Evolutionary conservation across 92 coral and sea anemone genomes (phyloP), one percentile per base, ranked within the genome.

Genomic region (Micromussa lordhowensis): DNA sequence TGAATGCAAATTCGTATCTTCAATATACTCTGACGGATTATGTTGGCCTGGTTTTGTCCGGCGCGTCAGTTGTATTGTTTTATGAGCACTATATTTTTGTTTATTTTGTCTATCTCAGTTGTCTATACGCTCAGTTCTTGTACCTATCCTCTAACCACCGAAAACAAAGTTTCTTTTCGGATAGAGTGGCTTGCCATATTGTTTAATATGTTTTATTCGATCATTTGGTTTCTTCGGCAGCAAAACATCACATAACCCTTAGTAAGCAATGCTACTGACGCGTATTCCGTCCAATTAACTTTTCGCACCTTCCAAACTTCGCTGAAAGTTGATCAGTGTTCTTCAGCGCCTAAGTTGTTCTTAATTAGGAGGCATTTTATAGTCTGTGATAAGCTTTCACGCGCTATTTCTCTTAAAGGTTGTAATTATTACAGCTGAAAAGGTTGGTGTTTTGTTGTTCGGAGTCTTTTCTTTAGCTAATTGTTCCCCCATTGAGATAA

Each of bases 1-100:
- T 77, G 54, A 66, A 86, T 86, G 77, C 66, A 86, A 86, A 86
- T 86, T 61, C 35, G 66, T 63, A 44, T 40, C 31, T 66, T 66
- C 22, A 40, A 30, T 76, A 24, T 48, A 24, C 34, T 48, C 29
- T 84, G 80, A 84, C 80, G 3, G 76, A 30, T 71, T 29, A 48
- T 49, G 79, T 84, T 51, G 55, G 80, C 26, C 21, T 70, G 79
- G 58, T 74, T 84, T 72, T 19, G 75, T 49, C 55, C 28, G 87
- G 31, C 30, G 68, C 35, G 55, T 19, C 40, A 66, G 36, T 68
- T 72, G 8, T 48, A 5, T 48, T 40, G 77, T 40, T 44, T 85
- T 86, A 61, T 64, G 75, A 31, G 21, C 17, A 55, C 66, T 0
- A 24, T 9, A 76, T 75, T 63, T n/a, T 17, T 63, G 58, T 54